Conservation (phyloP, 2,113 vertebrate species). For the Furnarius figulus region DNA sequence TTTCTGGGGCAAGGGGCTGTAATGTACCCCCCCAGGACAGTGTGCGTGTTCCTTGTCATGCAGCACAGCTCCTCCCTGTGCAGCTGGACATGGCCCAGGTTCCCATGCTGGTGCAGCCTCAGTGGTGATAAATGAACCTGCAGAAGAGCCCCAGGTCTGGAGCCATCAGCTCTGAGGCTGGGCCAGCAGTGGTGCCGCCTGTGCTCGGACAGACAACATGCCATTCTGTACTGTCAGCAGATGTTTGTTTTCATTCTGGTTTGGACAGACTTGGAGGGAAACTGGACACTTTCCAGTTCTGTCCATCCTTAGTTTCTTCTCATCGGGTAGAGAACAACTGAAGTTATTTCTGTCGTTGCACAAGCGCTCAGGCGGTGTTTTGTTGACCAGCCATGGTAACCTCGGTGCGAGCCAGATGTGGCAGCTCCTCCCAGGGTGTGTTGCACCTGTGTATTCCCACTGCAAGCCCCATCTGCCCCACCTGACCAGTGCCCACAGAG, state of each 20-base stretch:
- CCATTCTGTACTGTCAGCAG: not conserved
- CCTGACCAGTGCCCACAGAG: fast-evolving
- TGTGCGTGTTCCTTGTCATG: fast-evolving
- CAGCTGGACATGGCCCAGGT: not conserved
- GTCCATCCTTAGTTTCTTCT: slow-evolving; percentile 46
- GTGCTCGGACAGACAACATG: not conserved
- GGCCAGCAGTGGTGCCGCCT: not conserved
- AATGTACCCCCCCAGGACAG: not conserved
- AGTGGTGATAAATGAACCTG: not conserved
- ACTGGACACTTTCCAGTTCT: not conserved
- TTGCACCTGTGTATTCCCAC: not conserved
- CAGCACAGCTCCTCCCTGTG: not conserved
- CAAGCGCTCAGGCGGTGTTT: slow-evolving; percentile 22
- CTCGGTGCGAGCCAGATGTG: not conserved
- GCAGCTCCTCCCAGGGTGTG: not conserved
- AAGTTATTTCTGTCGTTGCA: slow-evolving; percentile 58
- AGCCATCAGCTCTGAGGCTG: not conserved
- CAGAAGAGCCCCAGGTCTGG: not conserved
- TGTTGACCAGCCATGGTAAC: slow-evolving; percentile 55
- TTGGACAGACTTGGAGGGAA: slow-evolving; percentile 19
- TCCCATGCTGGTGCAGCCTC: not conserved
- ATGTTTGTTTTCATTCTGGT: slow-evolving; percentile 46
- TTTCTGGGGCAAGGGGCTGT: not conserved
- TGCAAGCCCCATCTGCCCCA: fast-evolving
- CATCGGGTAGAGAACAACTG: not conserved